Percentiles rank a stretch among this genome's conserved stretches.
Conservation (phyloP, 2,797 vertebrate species). For the Mus caroli region DNA sequence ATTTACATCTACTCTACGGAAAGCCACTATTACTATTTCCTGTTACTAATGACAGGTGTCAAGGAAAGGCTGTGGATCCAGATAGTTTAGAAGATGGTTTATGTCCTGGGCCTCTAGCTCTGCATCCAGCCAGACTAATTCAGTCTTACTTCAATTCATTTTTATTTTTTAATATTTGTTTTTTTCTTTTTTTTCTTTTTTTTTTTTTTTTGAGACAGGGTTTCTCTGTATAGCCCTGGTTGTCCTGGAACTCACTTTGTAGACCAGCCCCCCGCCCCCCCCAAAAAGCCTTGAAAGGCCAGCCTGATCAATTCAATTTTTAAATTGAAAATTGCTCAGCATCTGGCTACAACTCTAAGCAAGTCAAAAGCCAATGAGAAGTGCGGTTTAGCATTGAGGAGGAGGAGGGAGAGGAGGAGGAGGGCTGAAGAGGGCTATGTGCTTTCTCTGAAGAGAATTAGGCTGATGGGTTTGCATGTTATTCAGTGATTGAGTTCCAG, state of each 20-base stretch:
- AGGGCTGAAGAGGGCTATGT: background rate
- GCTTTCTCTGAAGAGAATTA: background rate
- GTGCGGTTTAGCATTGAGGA: background rate
- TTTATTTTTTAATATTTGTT: no score
- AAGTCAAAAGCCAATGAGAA: constrained; percentile 19
- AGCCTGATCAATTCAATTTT: background rate
- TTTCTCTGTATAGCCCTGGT: no score
- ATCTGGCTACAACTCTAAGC: constrained; percentile 11
- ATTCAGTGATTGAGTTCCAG: background rate
- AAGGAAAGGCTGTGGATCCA: constrained; percentile 1
- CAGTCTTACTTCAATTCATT: background rate
- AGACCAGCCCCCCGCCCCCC: no score
- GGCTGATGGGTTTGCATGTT: background rate
- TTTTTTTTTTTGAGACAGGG: no score
- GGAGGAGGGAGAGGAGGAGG: background rate
- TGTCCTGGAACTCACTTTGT: no score
- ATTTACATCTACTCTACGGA: constrained; percentile 52
- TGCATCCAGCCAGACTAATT: background rate
- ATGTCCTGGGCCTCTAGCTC: background rate
- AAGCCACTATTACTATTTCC: constrained; percentile 58
- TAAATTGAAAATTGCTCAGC: background rate
- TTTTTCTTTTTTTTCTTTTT: no score
- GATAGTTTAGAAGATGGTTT: background rate
- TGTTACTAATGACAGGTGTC: constrained; percentile 44
- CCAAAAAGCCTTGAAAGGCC: no score